Evolutionary conservation across 2,888 invertebrate species (phyloP), one percentile per base, ranked within the genome.

Genomic region (Eledona agricola): DNA sequence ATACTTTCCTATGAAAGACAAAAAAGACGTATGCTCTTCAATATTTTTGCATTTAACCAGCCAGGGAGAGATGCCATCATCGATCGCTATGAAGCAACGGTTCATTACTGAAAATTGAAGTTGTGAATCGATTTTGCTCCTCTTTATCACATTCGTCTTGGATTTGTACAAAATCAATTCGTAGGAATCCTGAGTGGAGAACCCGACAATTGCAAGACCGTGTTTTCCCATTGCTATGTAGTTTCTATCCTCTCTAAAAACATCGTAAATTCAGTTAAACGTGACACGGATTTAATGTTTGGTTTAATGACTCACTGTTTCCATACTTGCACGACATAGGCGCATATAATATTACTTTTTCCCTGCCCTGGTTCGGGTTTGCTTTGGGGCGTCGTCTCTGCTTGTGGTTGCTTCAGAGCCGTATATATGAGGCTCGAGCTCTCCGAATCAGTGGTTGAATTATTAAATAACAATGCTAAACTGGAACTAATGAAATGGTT

Each of bases 201-300:
- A 64, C 5, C 70, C 72, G 37, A 84, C 78, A 19, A 80, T 57
- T 1, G 79, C 80, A 37, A 79, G 60, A 10, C 79, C 79, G 51
- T 77, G 72, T 65, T 76, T 77, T 2, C 79, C 79, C 29, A 73
- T 56, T 1, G 63, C 38, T 7, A 61, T 63, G 38, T 73, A 72
- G 22, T 67, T 66, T 34, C 69, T 63, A 34, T 74, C 65, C 2
- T 66, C 51, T 38, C 77, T 77, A 51, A 55, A 66, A 38, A 13
- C 16, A 12, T 7, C 10, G 12, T 20, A 13, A 32, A 26, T 22
- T 16, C 7, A 19, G 20, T 28, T 6, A 20, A 9, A 26, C 35
- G n/a, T n/a, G n/a, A n/a, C n/a, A n/a, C n/a, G n/a, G n/a, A n/a
- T n/a, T n/a, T n/a, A n/a, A n/a, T n/a, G n/a, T n/a, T n/a, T n/a